Evolutionary conservation across 2,888 invertebrate genomes (phyloP), one percentile per base, ranked within the genome.

Genomic region (Helleia helle): DNA sequence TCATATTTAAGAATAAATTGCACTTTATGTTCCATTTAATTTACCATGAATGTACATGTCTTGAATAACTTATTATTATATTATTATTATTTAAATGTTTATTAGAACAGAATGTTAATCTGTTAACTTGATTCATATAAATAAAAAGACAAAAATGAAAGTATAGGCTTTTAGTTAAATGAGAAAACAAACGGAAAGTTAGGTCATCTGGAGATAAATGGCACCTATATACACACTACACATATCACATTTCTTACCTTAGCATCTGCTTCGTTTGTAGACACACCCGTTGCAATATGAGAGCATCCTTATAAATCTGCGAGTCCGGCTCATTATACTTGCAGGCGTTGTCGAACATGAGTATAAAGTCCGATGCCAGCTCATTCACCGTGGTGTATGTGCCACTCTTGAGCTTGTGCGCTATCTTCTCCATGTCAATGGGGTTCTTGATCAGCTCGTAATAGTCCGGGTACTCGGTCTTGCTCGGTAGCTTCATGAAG

Each of bases 301-400:
- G 83, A 0, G 98, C 97, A 73, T 99, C 98, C 81, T 97, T 97
- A 68, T 97, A 98, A 50, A 98, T 96, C 72, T 96, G 95, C 0
- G 97, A 97, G 64, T 97, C 97, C 0, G 98, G 97, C 64, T 98
- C 98, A 68, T 98, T 98, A 65, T 96, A 98, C 65, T 95, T 96
- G 85, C 96, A 97, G 1, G 98, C 97, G 68, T 98, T 98, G 59
- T 96, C 96, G 56, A 97, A 93, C 96, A 98, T 97, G 36, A 96
- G 79, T 54, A 94, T 89, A 55, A 98, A 92, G 75, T 98, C 98
- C 0, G 92, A 89, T 0, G 94, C 93, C 38, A 98, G 73, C 49
- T 97, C 96, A 52, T 96, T 96, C 14, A 97, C 86, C 12, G 88
- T 90, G 36, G 91, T 91, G 65, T 97, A 98, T 0, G 76, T 76